Evolutionary conservation across 1,140 invertebrate species (phyloP).

Genomic region (Drosophila virilis): DNA sequence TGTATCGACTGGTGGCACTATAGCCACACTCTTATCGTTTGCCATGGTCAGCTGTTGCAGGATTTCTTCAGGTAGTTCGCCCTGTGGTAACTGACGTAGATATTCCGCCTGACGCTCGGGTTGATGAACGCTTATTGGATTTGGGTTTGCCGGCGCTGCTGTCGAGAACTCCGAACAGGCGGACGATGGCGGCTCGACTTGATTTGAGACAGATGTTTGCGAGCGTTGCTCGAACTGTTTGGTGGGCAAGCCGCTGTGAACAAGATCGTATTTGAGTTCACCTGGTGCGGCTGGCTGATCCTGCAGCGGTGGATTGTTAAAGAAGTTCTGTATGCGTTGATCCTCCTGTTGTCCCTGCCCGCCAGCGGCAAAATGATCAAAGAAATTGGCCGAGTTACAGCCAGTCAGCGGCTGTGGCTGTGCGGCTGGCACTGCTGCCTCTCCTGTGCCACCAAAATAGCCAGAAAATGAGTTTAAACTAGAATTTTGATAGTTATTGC

Average conservation of each 20-base stretch:
- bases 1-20: slow-evolving; percentile 32
- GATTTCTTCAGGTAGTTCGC: slow-evolving; percentile 74
- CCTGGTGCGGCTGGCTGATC: slow-evolving; percentile 67
- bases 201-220: slow-evolving; percentile 73
- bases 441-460: slow-evolving; percentile 49
- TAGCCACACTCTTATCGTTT: slow-evolving; percentile 45
- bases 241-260: slow-evolving; percentile 69
- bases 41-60: slow-evolving; percentile 75
- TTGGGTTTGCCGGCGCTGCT: slow-evolving; percentile 11
- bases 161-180: slow-evolving; percentile 80
- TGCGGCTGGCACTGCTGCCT: slow-evolving; percentile 2
- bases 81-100: slow-evolving; percentile 56
- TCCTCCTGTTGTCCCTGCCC: slow-evolving; percentile 58
- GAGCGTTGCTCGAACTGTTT: slow-evolving; percentile 62
- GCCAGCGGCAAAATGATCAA: slow-evolving; percentile 57
- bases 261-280: slow-evolving; percentile 81
- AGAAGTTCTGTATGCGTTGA: slow-evolving; percentile 82
- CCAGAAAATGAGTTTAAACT: slow-evolving; percentile 60
- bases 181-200: slow-evolving; percentile 80
- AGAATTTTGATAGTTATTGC: slow-evolving; percentile 61
- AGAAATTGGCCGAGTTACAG: slow-evolving; percentile 55
- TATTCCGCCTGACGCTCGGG: slow-evolving; percentile 27
- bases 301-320: slow-evolving; percentile 81
- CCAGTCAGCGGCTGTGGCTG: slow-evolving; percentile 2
- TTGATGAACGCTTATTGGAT: slow-evolving; percentile 6